Conservation (phyloP, 2,113 vertebrate species). For the Apaloderma vittatum region DNA sequence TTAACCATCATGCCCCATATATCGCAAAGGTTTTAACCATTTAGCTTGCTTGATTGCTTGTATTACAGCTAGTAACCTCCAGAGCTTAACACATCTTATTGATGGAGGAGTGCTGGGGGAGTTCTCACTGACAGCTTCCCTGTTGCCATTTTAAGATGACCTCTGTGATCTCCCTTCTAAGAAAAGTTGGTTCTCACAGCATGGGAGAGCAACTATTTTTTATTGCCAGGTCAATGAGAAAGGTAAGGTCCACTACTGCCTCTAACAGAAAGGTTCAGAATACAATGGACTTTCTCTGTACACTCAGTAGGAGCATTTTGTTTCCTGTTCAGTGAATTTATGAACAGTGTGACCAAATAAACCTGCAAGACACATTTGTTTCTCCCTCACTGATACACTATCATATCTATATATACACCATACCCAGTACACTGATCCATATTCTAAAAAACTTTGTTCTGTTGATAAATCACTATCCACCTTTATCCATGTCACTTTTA, state of each 20-base stretch:
- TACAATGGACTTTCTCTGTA: not conserved
- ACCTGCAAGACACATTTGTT: not conserved
- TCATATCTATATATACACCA: not conserved
- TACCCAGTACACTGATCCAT: not conserved
- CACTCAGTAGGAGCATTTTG: fast-evolving
- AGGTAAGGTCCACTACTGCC: not conserved
- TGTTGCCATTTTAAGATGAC: not conserved
- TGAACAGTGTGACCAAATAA: not conserved
- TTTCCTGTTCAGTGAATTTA: not conserved
- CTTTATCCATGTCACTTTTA: not conserved
- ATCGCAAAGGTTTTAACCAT: too few relatives aligned
- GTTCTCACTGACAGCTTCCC: not conserved
- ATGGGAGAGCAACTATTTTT: not conserved
- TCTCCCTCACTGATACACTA: not conserved
- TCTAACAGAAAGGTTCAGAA: not conserved
- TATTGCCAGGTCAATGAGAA: not conserved
- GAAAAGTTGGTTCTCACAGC: not conserved
- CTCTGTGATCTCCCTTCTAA: not conserved
- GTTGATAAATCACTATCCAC: not conserved
- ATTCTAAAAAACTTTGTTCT: not conserved
- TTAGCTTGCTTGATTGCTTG: too few relatives aligned
- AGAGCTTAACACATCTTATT: not conserved
- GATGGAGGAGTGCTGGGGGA: not conserved
- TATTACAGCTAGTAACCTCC: too few relatives aligned
- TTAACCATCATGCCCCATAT: too few relatives aligned